A percentile compares a stretch with the other conserved stretches of the same genome.
Evolutionary conservation across 2,888 invertebrate species (phyloP).

Genomic region (Listrodromus nycthemerus): DNA sequence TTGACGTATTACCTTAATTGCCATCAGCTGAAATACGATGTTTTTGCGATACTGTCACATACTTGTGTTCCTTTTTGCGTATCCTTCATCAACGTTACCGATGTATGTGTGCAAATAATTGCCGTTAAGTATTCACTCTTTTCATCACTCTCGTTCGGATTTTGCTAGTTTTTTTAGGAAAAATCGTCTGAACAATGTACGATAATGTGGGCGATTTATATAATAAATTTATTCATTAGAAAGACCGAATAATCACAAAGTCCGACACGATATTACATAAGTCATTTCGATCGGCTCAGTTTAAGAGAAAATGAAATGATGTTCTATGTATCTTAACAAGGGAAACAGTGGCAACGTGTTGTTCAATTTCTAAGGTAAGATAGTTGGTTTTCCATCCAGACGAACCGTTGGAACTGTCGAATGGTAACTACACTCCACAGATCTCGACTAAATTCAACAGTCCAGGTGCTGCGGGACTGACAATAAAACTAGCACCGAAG

Average conservation of each 20-base stretch:
- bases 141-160: conserved; percentile 2
- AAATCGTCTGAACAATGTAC: conserved; percentile 26
- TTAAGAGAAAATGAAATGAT: background rate
- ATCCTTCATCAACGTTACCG: background rate
- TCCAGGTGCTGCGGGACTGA: conserved; percentile 4
- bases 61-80: conserved; percentile 17
- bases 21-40: background rate
- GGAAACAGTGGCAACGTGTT: background rate
- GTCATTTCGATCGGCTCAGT: no score
- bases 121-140: conserved; percentile 6
- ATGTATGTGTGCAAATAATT: background rate
- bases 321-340: background rate
- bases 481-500: conserved; percentile 11
- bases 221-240: conserved; percentile 5
- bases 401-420: conserved; percentile 7
- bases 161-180: conserved; percentile 13
- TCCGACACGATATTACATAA: no score
- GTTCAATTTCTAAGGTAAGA: background rate
- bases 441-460: conserved; percentile 44
- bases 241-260: no score
- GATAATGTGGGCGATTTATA: background rate
- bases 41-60: conserved; percentile 7
- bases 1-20: background rate
- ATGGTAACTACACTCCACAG: conserved; percentile 20
- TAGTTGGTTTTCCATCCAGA: background rate